Base-by-base conservation (phyloP, 2,113 vertebrate genomes). In the Paramormyrops kingsleyae region DNA sequence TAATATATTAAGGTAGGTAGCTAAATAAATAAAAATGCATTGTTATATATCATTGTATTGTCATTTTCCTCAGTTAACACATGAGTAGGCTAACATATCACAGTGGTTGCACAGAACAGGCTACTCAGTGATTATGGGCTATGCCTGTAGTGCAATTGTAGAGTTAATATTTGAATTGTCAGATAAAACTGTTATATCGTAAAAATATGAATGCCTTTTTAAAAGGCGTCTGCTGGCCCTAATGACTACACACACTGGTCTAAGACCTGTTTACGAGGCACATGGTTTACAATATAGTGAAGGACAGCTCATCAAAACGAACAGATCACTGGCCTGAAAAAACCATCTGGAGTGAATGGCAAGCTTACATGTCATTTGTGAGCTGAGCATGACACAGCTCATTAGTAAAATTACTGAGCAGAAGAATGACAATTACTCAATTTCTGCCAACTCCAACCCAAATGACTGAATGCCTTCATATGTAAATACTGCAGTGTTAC, bases 271-370 rank as follows among this genome's bases (percentile, higher is more conserved):
- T 70, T 31, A 31, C 10, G 12, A 31, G 74, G 5, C 74, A 80
- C 74, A 62, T 74, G 66, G n/a, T 74, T 74, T 13, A 83, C 77
- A 83, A 44, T 47, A 84, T 47, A 21, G 44, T 47, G 83, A 46
- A 47, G 24, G 44, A 84, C 24, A 21, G 4, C 44, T 84, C 83
- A 84, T 44, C 21, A 19, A 47, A 21, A 47, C 24, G 35, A 80
- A 42, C 83, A 84, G 42, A 47, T 44, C 83, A 84, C 19, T 84
- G 83, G 44, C 83, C 83, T 84, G 39, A 4, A 84, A 47, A 84
- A 47, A 84, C 83, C 83, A 84, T 84, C 83, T 84, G 83, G 83
- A 84, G 24, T 47, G 42, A 84, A 44, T 84, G 80, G 80, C 44
- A 24, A 84, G 80, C 80, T 84, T 19, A 84, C 44, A 84, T 84